A percentile compares a stretch with the other conserved stretches of the same genome.
Evolutionary conservation across 2,113 vertebrate genomes (phyloP).

Genomic region (Anas platyrhynchos): DNA sequence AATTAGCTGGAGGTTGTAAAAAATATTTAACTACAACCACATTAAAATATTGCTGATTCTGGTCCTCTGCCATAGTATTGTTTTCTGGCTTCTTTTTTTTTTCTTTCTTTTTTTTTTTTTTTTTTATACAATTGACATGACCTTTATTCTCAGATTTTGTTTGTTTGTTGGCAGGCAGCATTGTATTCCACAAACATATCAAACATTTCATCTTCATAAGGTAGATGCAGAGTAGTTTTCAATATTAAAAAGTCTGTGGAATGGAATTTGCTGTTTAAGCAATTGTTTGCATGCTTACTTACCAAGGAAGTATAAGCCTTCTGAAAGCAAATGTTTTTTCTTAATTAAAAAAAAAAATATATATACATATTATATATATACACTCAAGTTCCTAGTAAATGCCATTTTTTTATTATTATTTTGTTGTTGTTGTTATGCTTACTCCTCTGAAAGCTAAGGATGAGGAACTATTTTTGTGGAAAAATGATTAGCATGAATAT

Average conservation of each 20-base stretch:
- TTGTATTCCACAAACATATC: background rate
- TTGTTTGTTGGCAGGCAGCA: fast-evolving
- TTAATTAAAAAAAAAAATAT: background rate
- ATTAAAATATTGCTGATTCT: background rate
- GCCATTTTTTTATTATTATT: background rate
- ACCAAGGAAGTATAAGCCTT: background rate
- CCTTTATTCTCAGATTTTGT: background rate
- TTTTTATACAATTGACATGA: background rate
- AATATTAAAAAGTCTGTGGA: background rate
- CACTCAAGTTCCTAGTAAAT: no score
- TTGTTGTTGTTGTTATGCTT: background rate
- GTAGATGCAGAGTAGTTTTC: background rate
- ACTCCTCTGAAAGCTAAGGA: background rate
- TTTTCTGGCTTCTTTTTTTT: background rate
- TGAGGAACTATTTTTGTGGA: background rate
- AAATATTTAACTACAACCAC: background rate
- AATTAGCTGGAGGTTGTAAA: background rate
- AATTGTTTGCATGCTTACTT: background rate
- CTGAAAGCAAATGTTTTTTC: background rate
- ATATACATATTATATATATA: no score
- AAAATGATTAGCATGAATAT: background rate
- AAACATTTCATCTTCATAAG: background rate
- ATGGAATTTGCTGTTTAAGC: background rate
- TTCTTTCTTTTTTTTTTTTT: background rate
- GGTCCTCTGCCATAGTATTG: background rate